These are phyloP conservation scores for Actinia equina DNA, from an alignment of 64 coral and sea anemone species.

Conservation along the genomic window DNA sequence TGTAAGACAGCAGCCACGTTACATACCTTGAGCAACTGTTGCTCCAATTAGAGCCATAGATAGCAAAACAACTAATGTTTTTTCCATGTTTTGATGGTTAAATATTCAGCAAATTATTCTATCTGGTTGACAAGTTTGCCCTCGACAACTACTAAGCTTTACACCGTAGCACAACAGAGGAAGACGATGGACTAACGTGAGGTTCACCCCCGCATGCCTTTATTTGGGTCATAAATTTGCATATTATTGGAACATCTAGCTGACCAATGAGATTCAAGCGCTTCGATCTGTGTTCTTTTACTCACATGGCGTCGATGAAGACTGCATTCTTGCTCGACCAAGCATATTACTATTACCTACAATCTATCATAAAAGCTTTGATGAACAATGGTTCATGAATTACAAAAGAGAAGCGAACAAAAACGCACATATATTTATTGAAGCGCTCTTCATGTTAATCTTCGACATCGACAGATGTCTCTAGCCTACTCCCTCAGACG, in stretches of 20 bases:
- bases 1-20: neutral
- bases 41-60: neutral
- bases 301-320: neutral
- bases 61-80: neutral
- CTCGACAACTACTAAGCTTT: neutral
- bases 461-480: neutral
- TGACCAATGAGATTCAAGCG: neutral
- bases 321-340: neutral
- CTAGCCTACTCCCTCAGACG: neutral
- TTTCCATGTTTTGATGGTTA: neutral
- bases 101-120: neutral
- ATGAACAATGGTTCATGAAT: neutral
- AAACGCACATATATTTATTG: neutral
- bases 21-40: constrained; percentile 10
- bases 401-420: neutral
- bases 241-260: neutral
- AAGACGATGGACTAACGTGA: neutral
- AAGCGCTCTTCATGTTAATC: neutral
- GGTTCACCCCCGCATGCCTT: neutral
- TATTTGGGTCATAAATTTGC: neutral
- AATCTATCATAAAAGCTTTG: neutral
- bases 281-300: neutral
- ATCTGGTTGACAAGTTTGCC: neutral
- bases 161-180: neutral
- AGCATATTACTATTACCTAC: neutral